A percentile compares a stretch with the other conserved stretches of the same genome.
phyloP scores from a whole-genome alignment of 2,113 vertebrate genomes.

The Xyrauchen texanus region DNA sequence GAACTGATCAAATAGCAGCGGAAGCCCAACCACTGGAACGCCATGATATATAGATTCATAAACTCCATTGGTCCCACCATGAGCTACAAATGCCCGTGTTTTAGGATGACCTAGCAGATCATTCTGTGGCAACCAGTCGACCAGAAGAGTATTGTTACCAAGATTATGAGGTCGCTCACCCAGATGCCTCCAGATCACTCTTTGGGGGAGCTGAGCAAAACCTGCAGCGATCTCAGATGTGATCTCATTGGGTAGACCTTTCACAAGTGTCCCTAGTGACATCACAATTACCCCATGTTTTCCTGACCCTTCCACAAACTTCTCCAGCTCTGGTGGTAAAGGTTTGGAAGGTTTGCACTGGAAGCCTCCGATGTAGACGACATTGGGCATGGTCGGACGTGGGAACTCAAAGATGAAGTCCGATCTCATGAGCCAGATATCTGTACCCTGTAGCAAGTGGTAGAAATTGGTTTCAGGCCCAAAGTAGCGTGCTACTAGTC shows the following conservation, averaged over 20 bases:
- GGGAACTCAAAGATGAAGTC: conserved; percentile 77
- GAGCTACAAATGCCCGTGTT: conserved; percentile 68
- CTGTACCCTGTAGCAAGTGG: conserved; percentile 66
- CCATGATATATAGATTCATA: conserved; percentile 76
- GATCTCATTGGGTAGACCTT: conserved; percentile 66
- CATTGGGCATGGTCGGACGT: conserved; percentile 72
- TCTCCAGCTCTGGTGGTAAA: conserved; percentile 69
- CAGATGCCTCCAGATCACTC: conserved; percentile 72
- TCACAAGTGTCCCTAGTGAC: conserved; percentile 72
- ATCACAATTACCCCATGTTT: conserved; percentile 73
- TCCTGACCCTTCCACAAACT: conserved; percentile 73
- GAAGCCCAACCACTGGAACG: conserved; percentile 67
- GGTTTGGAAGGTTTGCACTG: conserved; percentile 70
- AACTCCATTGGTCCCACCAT: conserved; percentile 72
- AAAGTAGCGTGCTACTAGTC: conserved; percentile 66
- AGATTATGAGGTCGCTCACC: conserved; percentile 63
- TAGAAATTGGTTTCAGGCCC: conserved; percentile 66
- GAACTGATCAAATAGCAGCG: conserved; percentile 73
- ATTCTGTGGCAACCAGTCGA: conserved; percentile 74
- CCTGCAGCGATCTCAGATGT: conserved; percentile 69
- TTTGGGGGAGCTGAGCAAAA: conserved; percentile 73
- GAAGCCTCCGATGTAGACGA: conserved; percentile 75
- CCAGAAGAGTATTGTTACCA: conserved; percentile 72
- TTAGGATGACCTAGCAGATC: conserved; percentile 75
- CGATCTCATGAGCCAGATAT: conserved; percentile 74